Evolutionary conservation across 2,888 invertebrate species (phyloP), one percentile per base, ranked within the genome.

Genomic region (Cheilosia urbana): DNA sequence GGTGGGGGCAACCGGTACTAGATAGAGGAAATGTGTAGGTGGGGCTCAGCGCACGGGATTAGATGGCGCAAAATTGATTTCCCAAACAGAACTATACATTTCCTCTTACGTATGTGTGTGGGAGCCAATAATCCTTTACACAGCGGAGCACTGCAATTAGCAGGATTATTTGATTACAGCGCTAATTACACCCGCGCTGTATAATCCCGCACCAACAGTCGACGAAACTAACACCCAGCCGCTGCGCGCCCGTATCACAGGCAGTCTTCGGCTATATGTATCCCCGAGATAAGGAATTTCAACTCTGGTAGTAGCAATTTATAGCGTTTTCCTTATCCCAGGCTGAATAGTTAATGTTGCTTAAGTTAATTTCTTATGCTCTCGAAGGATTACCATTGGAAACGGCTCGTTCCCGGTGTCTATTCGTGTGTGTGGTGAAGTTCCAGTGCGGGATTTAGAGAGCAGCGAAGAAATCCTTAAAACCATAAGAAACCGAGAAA

Each of bases 101-200:
- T 24, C 15, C n/a, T 27, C n/a, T 5, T 55, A 30, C 7, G 15
- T n/a, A 21, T 17, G 34, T 27, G 13, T 7, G n/a, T 27, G 57
- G 1, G 55, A 63, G 78, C 79, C 87, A 87, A 87, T 88, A 88
- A 88, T 85, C 88, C 87, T 72, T 78, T 40, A 13, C 87, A 81
- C 77, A 83, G 87, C 87, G 84, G 84, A 88, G 88, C 87, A 85
- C 88, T 87, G 88, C 89, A 89, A 89, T 89, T 89, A 89, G 88
- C 80, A 88, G 89, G 89, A 89, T 89, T 89, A 89, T 89, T 89
- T 89, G 89, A 89, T 89, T 89, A 89, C 87, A 79, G 83, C 88
- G 87, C 88, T 87, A 87, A 87, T 87, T 87, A 82, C 77, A 63
- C 45, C 55, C 51, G n/a, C 34, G 13, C n/a, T 19, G 13, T 65